A percentile compares a stretch with the other conserved stretches of the same genome.
Conservation (phyloP, 2,113 vertebrate species). For the Leucosticte australis region DNA sequence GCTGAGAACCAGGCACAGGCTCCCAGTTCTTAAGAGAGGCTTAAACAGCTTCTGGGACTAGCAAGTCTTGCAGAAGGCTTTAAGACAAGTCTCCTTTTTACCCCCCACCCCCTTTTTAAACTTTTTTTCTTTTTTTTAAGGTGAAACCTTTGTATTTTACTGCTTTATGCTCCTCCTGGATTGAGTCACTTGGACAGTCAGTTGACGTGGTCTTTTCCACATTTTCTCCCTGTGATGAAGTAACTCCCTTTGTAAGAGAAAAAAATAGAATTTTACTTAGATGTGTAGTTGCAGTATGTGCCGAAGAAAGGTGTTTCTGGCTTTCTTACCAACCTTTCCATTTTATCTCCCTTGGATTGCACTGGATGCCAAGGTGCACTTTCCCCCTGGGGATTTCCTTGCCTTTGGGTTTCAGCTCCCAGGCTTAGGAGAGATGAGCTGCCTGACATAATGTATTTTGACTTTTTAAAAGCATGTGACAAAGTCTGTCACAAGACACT, state of each 20-base stretch:
- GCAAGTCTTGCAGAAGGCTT: background rate
- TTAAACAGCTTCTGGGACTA: background rate
- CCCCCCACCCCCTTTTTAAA: background rate
- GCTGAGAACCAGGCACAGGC: background rate
- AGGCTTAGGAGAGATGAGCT: background rate
- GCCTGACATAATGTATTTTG: constrained; percentile 10
- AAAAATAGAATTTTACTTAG: background rate
- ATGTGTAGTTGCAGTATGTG: background rate
- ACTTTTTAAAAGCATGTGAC: constrained; percentile 51
- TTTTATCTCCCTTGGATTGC: background rate
- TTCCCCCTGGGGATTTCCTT: background rate
- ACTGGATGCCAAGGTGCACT: background rate
- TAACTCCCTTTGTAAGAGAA: background rate
- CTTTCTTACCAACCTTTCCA: background rate
- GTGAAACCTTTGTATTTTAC: background rate
- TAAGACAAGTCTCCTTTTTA: background rate
- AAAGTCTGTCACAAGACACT: constrained; percentile 15
- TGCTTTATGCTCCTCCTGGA: background rate
- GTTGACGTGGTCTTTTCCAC: background rate
- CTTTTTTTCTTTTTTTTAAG: background rate
- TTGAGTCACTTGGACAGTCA: background rate
- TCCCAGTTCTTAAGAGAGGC: background rate
- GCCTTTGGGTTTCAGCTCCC: background rate
- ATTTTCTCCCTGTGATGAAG: background rate
- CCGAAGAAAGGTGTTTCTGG: background rate